Conservation (phyloP, 2,113 vertebrate species). For the Gallinago paraguaiae region DNA sequence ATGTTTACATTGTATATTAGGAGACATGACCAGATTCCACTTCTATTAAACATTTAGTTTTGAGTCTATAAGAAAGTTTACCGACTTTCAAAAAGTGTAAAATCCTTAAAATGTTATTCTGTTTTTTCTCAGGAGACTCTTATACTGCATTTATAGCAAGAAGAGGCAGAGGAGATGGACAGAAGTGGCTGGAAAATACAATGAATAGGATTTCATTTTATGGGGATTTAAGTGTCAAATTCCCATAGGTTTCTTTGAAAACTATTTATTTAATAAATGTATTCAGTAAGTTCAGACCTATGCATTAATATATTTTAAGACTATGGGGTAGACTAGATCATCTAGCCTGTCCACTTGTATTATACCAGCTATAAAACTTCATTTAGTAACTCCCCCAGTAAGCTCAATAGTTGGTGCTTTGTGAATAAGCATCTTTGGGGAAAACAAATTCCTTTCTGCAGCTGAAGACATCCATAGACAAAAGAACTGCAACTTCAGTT, state of each 20-base stretch:
- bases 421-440: neutral
- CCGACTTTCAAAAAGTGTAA: neutral
- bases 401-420: neutral
- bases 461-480: neutral
- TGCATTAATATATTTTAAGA: neutral
- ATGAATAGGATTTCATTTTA: neutral
- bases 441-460: neutral
- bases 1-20: neutral
- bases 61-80: neutral
- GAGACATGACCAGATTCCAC: neutral
- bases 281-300: neutral
- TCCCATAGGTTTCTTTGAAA: neutral
- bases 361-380: neutral
- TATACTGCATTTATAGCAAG: neutral
- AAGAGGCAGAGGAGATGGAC: neutral
- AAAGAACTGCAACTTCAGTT: neutral
- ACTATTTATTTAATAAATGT: neutral
- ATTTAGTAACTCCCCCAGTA: neutral
- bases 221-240: neutral
- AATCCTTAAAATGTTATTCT: neutral
- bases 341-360: neutral
- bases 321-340: neutral
- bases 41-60: neutral
- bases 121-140: neutral
- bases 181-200: neutral